phyloP scores from a whole-genome alignment of 2,888 invertebrate genomes.

The Lasioglossum pauxillum region DNA sequence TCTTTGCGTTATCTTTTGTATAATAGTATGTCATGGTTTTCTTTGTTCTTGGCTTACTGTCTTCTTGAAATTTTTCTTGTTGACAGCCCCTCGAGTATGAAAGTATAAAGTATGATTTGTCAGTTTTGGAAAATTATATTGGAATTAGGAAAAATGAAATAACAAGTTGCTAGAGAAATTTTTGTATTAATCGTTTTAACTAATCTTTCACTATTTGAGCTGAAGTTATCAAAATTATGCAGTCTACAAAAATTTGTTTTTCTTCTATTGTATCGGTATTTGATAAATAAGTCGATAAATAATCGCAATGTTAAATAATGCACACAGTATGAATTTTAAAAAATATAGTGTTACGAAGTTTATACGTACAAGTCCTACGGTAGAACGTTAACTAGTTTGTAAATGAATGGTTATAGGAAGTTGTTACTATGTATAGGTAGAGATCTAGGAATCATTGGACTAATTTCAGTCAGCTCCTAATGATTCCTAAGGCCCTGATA shows the following conservation, averaged over 20 bases:
- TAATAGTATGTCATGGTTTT: neutral
- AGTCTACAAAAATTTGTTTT: neutral
- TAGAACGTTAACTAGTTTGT: neutral
- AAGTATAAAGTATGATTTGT: neutral
- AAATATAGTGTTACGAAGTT: neutral
- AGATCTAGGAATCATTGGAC: slow-evolving; percentile 4
- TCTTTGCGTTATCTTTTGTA: neutral
- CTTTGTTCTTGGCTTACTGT: neutral
- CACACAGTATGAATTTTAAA: neutral
- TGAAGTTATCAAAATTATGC: neutral
- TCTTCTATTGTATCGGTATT: neutral
- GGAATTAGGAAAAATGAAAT: neutral
- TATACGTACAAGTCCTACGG: no score
- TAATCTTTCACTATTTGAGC: neutral
- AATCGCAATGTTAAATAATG: neutral
- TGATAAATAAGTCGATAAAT: neutral
- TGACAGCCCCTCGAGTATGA: no score
- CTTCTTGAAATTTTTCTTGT: neutral
- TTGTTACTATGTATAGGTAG: no score
- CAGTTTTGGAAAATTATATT: neutral
- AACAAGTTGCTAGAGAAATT: neutral
- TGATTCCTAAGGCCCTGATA: slow-evolving; percentile 75
- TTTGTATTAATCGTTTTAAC: neutral
- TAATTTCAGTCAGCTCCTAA: slow-evolving; percentile 70
- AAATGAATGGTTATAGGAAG: neutral